These are phyloP conservation scores for Manis javanica DNA, from an alignment of 2,797 vertebrate species.

Conservation along the genomic window DNA sequence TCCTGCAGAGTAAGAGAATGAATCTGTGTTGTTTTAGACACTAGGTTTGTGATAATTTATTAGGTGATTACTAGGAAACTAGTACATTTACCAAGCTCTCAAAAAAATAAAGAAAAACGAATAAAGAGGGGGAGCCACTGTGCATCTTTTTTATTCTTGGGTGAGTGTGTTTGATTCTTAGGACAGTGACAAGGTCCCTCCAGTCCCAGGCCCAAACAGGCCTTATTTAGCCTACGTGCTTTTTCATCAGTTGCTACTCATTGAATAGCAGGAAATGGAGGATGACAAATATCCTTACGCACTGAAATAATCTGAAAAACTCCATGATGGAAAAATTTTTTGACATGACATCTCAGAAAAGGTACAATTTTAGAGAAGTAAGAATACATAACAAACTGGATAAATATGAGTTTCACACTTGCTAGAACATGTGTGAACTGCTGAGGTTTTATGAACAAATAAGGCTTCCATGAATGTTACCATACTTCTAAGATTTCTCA, in stretches of 20 bases:
- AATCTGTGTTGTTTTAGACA: neutral
- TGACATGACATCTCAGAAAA: neutral
- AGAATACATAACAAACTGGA: neutral
- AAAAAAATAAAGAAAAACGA: neutral
- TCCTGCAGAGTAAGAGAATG: neutral
- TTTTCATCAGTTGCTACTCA: neutral
- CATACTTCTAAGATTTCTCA: neutral
- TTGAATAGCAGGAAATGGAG: neutral
- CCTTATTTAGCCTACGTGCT: neutral
- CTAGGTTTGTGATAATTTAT: neutral
- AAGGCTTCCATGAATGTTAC: neutral
- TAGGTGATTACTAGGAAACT: neutral
- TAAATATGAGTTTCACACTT: neutral
- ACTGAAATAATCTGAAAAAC: slow-evolving; percentile 21
- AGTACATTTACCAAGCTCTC: neutral
- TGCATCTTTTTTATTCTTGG: neutral
- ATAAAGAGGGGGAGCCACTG: neutral
- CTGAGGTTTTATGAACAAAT: neutral
- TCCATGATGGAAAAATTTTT: neutral
- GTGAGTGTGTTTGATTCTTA: neutral
- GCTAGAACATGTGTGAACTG: neutral
- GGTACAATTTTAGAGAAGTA: neutral
- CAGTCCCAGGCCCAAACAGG: neutral
- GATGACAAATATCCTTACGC: neutral
- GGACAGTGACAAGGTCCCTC: neutral